Evolutionary conservation across 2,888 invertebrate species (phyloP).

Genomic region (Stenodema calcarata): DNA sequence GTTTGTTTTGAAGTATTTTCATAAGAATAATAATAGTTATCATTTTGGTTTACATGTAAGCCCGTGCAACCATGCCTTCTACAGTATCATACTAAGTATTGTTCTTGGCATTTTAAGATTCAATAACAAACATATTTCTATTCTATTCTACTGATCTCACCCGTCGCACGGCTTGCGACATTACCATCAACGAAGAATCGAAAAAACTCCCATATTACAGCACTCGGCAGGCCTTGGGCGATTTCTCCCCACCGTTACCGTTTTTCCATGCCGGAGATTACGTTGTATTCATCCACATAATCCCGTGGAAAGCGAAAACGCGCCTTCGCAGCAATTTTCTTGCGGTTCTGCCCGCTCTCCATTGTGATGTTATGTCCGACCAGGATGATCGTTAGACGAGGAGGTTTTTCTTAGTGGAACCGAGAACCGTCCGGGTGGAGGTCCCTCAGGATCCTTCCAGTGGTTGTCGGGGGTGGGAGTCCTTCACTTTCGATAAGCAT

Average conservation of each 20-base stretch:
- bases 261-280: neutral
- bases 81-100: too few relatives aligned
- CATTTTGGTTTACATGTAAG: too few relatives aligned
- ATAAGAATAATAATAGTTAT: too few relatives aligned
- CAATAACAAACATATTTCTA: too few relatives aligned
- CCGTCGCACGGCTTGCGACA: too few relatives aligned
- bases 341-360: neutral
- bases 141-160: too few relatives aligned
- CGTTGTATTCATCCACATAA: constrained; percentile 25
- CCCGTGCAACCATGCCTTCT: too few relatives aligned
- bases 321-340: neutral
- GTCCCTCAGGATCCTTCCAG: neutral
- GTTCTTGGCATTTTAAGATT: too few relatives aligned
- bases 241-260: neutral
- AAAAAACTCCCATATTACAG: neutral
- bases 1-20: too few relatives aligned
- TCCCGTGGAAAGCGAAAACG: constrained; percentile 26
- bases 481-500: constrained; percentile 2
- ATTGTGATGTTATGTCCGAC: neutral
- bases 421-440: neutral
- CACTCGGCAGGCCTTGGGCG: neutral
- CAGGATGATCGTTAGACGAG: neutral
- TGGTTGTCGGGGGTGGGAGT: neutral
- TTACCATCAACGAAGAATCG: neutral
- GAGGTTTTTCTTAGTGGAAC: neutral